A percentile compares a stretch with the other conserved stretches of the same genome.
Conservation (phyloP, 2,888 invertebrate genomes). For the Paralinhomoeus sp. region DNA sequence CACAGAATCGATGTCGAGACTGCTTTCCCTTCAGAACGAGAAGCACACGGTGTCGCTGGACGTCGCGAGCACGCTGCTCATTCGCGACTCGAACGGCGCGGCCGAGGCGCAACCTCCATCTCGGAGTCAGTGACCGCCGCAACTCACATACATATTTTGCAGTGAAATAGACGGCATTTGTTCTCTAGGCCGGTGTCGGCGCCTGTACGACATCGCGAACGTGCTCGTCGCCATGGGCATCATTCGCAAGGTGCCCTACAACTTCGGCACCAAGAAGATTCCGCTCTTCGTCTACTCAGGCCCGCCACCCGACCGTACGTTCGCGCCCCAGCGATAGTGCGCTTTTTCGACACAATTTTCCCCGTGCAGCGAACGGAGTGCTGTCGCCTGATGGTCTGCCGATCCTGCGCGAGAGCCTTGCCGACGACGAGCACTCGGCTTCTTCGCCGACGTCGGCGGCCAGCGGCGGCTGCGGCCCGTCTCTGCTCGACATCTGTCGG, state of each 20-base stretch:
- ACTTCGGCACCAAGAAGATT: conserved; percentile 24
- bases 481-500: conserved; percentile 27
- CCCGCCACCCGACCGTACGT: conserved; percentile 16
- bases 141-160: background rate
- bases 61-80: conserved; percentile 21
- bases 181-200: conserved; percentile 28
- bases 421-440: no score
- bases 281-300: conserved; percentile 25
- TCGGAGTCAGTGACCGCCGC: conserved; percentile 8
- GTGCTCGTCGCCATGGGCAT: conserved; percentile 49
- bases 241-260: conserved; percentile 40
- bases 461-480: no score
- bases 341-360: background rate
- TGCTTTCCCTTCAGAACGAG: conserved; percentile 11
- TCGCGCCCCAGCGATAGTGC: background rate
- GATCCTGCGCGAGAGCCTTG: no score
- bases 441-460: no score
- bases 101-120: conserved; percentile 23
- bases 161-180: background rate
- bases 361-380: no score
- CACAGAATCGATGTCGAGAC: background rate
- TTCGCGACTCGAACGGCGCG: conserved; percentile 21
- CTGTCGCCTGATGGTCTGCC: no score
- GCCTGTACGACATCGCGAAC: conserved; percentile 54
- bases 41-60: conserved; percentile 18